Conservation (phyloP, 2,888 invertebrate genomes). For the Chymomyza caudatula region DNA sequence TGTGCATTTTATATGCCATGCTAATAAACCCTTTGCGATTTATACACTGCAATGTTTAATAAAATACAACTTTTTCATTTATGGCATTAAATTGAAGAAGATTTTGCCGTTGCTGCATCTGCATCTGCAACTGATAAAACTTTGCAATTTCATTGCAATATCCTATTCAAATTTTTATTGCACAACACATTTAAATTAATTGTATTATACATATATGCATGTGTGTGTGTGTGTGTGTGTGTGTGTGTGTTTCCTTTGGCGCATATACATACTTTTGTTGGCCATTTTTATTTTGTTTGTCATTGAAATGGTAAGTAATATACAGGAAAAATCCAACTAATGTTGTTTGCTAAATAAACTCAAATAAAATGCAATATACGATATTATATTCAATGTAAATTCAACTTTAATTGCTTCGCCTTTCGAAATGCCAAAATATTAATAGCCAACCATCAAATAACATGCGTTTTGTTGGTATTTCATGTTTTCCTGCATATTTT, state of each 20-base stretch:
- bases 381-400: background rate
- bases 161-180: slow-evolving; percentile 43
- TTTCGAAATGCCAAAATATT: background rate
- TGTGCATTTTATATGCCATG: background rate
- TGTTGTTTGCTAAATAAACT: slow-evolving; percentile 44
- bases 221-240: slow-evolving; percentile 1
- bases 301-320: slow-evolving; percentile 31
- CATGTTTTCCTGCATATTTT: background rate
- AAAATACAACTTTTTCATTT: background rate
- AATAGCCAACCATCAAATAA: background rate
- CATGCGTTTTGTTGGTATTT: background rate
- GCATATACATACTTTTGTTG: slow-evolving; percentile 9
- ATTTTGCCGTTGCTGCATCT: slow-evolving; percentile 12
- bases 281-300: slow-evolving; percentile 21
- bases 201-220: slow-evolving; percentile 41
- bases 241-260: slow-evolving; percentile 7
- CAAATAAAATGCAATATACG: slow-evolving; percentile 32
- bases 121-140: slow-evolving; percentile 39
- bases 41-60: background rate
- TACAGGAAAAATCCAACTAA: slow-evolving; percentile 59
- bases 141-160: slow-evolving; percentile 39
- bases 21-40: background rate
- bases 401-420: background rate
- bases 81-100: background rate
- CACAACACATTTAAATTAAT: slow-evolving; percentile 53